Evolutionary conservation across 2,113 vertebrate genomes (phyloP), one percentile per base, ranked within the genome.

Genomic region (Dendrocopos noguchii): DNA sequence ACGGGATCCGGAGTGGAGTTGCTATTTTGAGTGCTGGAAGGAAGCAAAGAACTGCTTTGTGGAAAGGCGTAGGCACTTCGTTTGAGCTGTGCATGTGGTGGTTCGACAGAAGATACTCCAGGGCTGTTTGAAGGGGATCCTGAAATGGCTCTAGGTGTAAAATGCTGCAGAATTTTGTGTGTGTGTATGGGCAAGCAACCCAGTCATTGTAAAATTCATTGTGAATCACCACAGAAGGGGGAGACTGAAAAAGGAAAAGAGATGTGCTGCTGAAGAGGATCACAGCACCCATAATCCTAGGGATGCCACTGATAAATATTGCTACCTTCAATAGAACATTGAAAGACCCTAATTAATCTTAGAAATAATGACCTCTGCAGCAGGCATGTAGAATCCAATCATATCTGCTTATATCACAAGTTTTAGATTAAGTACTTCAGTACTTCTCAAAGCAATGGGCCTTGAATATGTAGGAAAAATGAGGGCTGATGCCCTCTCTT

Each of bases 11-110:
- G 90, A 90, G 78, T 36, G 27, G 3, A 36, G 89, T 22, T 94
- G 83, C 95, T 97, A 97, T 97, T 97, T 95, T 94, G 84, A 89
- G 94, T 82, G 73, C 73, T 94, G 95, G 91, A 94, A 96, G 96
- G 97, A 96, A 96, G 91, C 91, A 82, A 44, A 88, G 66, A 71
- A 60, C 59, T 89, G 90, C 9, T 95, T n/a, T 77, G 91, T 92
- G 91, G 80, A 95, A 96, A 97, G 94, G 94, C 6, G n/a, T 93
- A 95, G 95, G 91, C 80, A 78, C 92, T 91, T 33, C 39, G 34
- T 85, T 56, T n/a, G 85, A 94, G 92, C 79, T 55, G 21, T 34
- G 83, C 19, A 10, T 21, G 46, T 2, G 4, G 72, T 34, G 36
- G 42, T 71, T 86, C 80, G 61, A 56, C 47, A 65, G 67, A 56